These are phyloP conservation scores for Platalea minor DNA, from an alignment of 2,797 vertebrate species.

Conservation along the genomic window DNA sequence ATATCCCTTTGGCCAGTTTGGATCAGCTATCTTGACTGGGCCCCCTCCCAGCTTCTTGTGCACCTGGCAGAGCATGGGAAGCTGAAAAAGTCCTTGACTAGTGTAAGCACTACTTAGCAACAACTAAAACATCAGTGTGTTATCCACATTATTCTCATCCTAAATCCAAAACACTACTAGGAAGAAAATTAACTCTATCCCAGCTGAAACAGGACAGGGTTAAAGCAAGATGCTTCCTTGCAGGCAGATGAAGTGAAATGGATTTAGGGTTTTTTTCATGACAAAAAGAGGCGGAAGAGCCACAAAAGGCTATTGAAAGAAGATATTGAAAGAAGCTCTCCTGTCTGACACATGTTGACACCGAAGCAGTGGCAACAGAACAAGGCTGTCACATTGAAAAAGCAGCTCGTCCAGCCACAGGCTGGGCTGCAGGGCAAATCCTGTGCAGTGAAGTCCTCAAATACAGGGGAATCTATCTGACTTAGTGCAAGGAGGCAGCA, in stretches of 20 bases:
- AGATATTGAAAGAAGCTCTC: background rate
- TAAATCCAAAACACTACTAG: no score
- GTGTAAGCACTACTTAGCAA: no score
- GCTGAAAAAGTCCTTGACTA: no score
- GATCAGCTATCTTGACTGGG: no score
- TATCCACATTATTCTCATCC: no score
- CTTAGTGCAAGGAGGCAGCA: background rate
- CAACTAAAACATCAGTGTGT: no score
- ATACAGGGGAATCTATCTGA: background rate
- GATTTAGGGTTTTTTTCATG: background rate
- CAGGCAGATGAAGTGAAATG: background rate
- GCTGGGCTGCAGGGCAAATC: background rate
- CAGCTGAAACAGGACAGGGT: background rate
- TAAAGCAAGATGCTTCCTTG: conserved; percentile 29
- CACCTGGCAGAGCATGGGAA: no score
- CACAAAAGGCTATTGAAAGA: conserved; percentile 28
- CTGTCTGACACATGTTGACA: background rate
- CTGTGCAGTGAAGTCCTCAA: background rate
- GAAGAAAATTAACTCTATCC: no score
- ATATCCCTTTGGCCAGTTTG: no score
- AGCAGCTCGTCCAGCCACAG: background rate
- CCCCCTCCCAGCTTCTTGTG: no score
- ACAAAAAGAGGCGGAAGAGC: background rate
- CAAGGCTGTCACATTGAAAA: background rate
- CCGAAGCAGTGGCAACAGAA: background rate